Conservation (phyloP, 2,888 invertebrate species). For the Gibbula magus region DNA sequence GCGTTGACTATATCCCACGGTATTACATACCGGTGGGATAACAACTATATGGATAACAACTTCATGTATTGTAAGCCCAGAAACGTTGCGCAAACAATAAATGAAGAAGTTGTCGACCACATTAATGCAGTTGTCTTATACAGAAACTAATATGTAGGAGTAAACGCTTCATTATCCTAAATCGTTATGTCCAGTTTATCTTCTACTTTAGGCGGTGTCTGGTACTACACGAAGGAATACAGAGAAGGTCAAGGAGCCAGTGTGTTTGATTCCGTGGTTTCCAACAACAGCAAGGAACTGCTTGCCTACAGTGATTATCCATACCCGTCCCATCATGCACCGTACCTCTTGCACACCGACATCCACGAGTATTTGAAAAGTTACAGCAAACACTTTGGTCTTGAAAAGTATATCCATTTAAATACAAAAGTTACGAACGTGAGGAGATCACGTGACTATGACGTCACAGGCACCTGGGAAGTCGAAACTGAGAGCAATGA, state of each 20-base stretch:
- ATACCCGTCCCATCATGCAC: neutral
- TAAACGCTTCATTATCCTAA: too few species aligned
- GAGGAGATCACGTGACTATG: neutral
- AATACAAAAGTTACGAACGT: neutral
- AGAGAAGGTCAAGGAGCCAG: neutral
- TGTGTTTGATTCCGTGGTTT: neutral
- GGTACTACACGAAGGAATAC: neutral
- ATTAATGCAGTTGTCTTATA: too few species aligned
- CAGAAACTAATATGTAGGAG: too few species aligned
- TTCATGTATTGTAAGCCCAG: too few species aligned
- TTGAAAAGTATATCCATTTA: neutral
- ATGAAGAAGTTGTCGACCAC: too few species aligned
- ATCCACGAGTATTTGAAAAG: neutral
- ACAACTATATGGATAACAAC: too few species aligned
- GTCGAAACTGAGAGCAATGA: neutral
- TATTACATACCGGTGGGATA: too few species aligned
- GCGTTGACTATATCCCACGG: too few species aligned
- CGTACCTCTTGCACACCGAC: neutral
- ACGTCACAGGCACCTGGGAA: constrained; percentile 9
- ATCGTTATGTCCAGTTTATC: neutral
- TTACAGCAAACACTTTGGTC: neutral
- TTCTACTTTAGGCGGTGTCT: neutral
- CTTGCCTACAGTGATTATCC: neutral
- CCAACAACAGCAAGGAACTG: neutral
- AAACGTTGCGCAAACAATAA: too few species aligned